phyloP scores from a whole-genome alignment of 2,113 vertebrate species.

The Siniperca knerii region DNA sequence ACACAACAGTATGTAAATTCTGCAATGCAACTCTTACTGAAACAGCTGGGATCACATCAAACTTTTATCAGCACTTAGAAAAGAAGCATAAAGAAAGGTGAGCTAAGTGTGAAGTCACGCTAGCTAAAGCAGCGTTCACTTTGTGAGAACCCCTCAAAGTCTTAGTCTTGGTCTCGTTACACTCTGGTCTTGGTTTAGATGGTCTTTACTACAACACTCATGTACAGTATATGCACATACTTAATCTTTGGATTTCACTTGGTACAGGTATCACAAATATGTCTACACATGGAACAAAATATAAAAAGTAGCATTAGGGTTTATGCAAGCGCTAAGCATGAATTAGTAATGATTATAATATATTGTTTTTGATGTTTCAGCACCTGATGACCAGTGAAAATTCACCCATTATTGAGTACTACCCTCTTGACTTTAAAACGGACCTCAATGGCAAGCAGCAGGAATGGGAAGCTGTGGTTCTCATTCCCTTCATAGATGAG shows the following conservation, averaged over 20 bases:
- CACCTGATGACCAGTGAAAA: constrained; percentile 92
- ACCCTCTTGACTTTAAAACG: constrained; percentile 96
- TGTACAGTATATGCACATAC: not conserved
- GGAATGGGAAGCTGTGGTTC: constrained; percentile 98
- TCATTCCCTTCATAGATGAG: constrained; percentile 99
- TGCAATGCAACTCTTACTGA: too few relatives aligned
- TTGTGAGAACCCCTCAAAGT: too few relatives aligned
- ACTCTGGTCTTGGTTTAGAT: too few relatives aligned
- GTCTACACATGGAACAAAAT: not conserved
- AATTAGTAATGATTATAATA: not conserved
- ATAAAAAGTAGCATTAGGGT: not conserved
- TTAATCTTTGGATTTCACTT: not conserved
- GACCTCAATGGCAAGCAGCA: constrained; percentile 99
- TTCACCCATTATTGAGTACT: constrained; percentile 96
- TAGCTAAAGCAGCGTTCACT: too few relatives aligned
- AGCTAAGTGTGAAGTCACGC: too few relatives aligned
- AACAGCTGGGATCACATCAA: too few relatives aligned
- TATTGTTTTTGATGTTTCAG: constrained; percentile 73
- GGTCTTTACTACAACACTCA: too few relatives aligned
- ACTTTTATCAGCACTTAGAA: too few relatives aligned
- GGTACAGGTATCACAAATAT: too few relatives aligned
- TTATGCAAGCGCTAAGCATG: not conserved
- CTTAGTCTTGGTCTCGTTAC: too few relatives aligned
- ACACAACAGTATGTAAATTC: too few relatives aligned
- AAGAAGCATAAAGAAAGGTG: too few relatives aligned